Percentiles rank a stretch among this genome's conserved stretches.
These are phyloP conservation scores for Corythaixoides concolor DNA, from an alignment of 2,113 vertebrate genomes.

Conservation along the genomic window DNA sequence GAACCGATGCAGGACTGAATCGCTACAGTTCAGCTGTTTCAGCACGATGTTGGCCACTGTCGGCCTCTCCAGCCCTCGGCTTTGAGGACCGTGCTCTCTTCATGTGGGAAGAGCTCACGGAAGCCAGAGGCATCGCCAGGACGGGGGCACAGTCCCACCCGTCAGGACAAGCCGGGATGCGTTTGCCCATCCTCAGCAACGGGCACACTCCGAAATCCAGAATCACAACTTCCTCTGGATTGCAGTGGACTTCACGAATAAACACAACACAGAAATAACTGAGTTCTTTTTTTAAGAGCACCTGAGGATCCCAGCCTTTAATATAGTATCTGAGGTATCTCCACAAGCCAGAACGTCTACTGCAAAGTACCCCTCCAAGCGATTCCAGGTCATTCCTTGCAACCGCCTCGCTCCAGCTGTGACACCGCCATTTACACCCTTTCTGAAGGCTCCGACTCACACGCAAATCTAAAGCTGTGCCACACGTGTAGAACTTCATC, in stretches of 20 bases:
- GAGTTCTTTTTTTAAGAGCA: fast-evolving
- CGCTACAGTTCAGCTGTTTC: neutral
- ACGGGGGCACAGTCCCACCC: fast-evolving
- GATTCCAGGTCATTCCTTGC: neutral
- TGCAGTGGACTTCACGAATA: fast-evolving
- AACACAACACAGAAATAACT: fast-evolving
- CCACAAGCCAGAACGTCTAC: neutral
- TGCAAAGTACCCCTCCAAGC: fast-evolving
- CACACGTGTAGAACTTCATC: fast-evolving
- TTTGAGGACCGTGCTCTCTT: fast-evolving
- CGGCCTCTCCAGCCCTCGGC: neutral
- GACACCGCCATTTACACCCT: too few species aligned
- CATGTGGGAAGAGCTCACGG: neutral
- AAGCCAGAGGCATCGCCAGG: fast-evolving
- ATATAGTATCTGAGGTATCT: fast-evolving
- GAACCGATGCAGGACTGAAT: fast-evolving
- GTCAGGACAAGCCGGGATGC: neutral
- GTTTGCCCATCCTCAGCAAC: neutral
- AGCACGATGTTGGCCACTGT: neutral
- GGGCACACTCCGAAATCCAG: fast-evolving
- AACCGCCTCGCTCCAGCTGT: neutral
- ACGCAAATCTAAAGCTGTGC: neutral
- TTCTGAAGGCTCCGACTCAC: neutral
- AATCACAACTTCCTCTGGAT: fast-evolving
- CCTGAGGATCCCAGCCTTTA: neutral